Evolutionary conservation across 2,113 vertebrate species (phyloP), one percentile per base, ranked within the genome.

Genomic region (Camelus dromedarius): DNA sequence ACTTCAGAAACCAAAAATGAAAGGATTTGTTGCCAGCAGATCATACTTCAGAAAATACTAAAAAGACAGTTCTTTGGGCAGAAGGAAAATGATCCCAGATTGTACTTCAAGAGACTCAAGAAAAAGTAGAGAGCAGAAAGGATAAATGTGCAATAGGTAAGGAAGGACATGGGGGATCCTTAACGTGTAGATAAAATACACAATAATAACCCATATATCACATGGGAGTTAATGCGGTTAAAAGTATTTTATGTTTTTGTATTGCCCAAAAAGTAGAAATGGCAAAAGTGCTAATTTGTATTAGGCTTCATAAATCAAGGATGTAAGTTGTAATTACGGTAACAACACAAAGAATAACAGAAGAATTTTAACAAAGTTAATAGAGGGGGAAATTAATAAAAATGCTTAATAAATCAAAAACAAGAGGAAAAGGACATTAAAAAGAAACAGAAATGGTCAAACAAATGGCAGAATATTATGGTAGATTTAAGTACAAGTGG

Each of bases 1-100:
- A 70, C 50, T 79, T 86, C 32, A 87, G 91, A 93, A 87, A 87
- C 35, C 60, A 48, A 86, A 95, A 77, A 48, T 79, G 35, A 28
- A 87, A 70, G 32, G 38, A 70, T 42, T 54, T 69, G 3, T 69
- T 32, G 18, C 16, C 11, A 82, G 58, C 38, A 84, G 26, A 85
- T 35, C 28, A 62, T 18, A 82, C n/a, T 35, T 12, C 11, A 76
- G 73, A 75, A 85, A 58, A 80, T 19, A 73, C 52, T 73, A 80
- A 30, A 80, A 30, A 62, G 18, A 5, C 89, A 86, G 46, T 94
- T 96, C 32, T 92, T 72, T 15, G 76, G 22, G 18, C 24, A 91
- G 38, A 90, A 87, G 16, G 12, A 82, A 93, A 79, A 79, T 73
- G 8, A 82, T 66, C 13, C 46, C 22, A 77, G 18, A 14, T 30